Evolutionary conservation across 1,140 invertebrate species (phyloP).

Genomic region (Plectrocnemia conspersa): DNA sequence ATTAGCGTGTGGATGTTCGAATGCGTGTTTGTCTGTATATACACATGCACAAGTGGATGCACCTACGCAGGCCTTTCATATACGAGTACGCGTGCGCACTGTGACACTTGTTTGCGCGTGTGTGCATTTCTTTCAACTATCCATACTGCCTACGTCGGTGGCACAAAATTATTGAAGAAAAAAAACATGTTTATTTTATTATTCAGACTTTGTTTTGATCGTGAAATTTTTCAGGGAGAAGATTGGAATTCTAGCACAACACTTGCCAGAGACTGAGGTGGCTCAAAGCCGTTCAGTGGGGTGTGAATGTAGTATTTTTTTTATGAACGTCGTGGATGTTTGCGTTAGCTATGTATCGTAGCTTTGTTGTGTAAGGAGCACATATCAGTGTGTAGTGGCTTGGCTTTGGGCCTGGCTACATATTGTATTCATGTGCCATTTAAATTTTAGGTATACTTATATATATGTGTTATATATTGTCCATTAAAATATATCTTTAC

Average conservation of each 20-base stretch:
- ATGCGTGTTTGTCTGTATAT: constrained; percentile 22
- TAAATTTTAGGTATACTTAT: constrained; percentile 48
- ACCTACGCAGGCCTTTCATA: not conserved
- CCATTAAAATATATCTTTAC: constrained; percentile 54
- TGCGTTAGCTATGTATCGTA: not conserved
- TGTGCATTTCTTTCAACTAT: no score
- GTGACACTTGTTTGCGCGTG: no score
- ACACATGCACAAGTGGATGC: constrained; percentile 1
- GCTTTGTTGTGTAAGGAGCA: constrained; percentile 17
- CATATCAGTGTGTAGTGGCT: constrained; percentile 32
- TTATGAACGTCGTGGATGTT: not conserved
- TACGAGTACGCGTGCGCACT: not conserved
- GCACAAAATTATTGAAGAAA: no score
- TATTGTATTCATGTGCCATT: constrained; percentile 53
- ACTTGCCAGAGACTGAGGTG: constrained; percentile 19
- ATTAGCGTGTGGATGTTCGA: constrained; percentile 41
- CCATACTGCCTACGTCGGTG: no score
- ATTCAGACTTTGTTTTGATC: no score
- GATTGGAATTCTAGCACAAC: no score
- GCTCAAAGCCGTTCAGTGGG: not conserved
- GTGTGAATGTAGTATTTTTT: not conserved
- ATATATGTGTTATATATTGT: constrained; percentile 43
- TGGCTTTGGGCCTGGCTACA: constrained; percentile 19
- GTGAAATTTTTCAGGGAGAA: no score
- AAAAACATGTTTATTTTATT: no score